A percentile compares a stretch with the other conserved stretches of the same genome.
Conservation (phyloP, 2,888 invertebrate species). For the Synergus itoensis region DNA sequence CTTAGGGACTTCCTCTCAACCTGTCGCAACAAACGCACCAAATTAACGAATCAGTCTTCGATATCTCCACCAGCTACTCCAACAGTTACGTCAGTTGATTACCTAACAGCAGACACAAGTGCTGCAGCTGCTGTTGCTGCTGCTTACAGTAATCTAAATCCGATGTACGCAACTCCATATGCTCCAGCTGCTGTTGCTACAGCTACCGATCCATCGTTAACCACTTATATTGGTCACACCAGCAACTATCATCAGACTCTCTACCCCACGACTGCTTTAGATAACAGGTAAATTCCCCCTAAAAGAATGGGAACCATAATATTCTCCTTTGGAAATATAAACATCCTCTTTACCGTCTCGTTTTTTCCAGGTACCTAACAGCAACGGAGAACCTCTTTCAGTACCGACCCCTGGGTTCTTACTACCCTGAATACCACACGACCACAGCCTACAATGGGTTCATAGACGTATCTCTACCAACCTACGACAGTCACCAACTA, state of each 20-base stretch:
- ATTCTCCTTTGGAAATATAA: too few relatives aligned
- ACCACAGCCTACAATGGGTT: conserved; percentile 89
- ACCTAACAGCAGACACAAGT: conserved; percentile 83
- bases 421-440: conserved; percentile 89
- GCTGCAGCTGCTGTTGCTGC: conserved; percentile 84
- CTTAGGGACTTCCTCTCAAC: conserved; percentile 95
- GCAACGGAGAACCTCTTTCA: conserved; percentile 92
- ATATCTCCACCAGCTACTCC: conserved; percentile 80
- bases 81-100: conserved; percentile 83
- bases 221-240: conserved; percentile 85
- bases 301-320: too few relatives aligned
- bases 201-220: conserved; percentile 83
- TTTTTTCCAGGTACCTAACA: conserved; percentile 83
- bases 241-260: conserved; percentile 83
- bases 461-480: conserved; percentile 86
- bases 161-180: conserved; percentile 90
- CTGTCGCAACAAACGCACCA: conserved; percentile 88
- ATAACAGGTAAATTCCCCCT: conserved; percentile 75
- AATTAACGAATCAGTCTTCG: conserved; percentile 79
- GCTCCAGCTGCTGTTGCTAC: conserved; percentile 87
- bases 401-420: conserved; percentile 91
- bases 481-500: conserved; percentile 82
- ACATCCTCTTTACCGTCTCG: background rate
- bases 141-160: conserved; percentile 89
- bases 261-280: conserved; percentile 79